Percentiles rank a stretch among this genome's conserved stretches.
Evolutionary conservation across 2,113 vertebrate genomes (phyloP).

Genomic region (Cyprinodon variegatus): DNA sequence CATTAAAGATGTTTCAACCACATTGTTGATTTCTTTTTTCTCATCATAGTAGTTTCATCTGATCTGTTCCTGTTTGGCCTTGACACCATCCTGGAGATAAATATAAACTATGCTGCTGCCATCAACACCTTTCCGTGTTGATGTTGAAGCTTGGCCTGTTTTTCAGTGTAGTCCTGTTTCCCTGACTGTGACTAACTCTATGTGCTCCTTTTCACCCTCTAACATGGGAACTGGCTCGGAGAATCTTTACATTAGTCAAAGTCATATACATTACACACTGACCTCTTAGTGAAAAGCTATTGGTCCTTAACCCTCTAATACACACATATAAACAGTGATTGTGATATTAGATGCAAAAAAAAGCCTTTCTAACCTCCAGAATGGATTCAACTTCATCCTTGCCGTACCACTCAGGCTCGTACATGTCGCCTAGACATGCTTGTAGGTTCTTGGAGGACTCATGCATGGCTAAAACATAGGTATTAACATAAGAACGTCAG

Average conservation of each 20-base stretch:
- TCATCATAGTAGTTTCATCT: no score
- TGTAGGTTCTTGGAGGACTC: conserved; percentile 94
- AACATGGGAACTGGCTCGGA: background rate
- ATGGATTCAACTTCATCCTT: conserved; percentile 92
- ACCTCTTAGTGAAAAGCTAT: conserved; percentile 6
- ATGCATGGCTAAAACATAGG: conserved; percentile 88
- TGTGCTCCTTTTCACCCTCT: no score
- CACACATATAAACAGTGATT: background rate
- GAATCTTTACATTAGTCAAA: background rate
- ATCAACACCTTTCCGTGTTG: no score
- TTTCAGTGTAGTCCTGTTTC: no score
- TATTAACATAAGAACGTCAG: conserved; percentile 10
- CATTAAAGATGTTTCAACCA: background rate
- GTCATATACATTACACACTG: background rate
- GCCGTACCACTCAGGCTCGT: conserved; percentile 93
- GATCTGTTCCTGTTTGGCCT: no score
- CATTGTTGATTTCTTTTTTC: background rate
- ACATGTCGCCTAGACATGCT: conserved; percentile 93
- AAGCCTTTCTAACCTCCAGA: conserved; percentile 84
- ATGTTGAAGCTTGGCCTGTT: no score
- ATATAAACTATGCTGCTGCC: no score
- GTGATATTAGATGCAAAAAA: background rate
- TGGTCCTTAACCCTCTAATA: background rate
- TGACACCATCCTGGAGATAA: no score
- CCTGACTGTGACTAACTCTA: no score